Evolutionary conservation across 2,888 invertebrate species (phyloP).

Genomic region (Ramazzottius varieornatus): DNA sequence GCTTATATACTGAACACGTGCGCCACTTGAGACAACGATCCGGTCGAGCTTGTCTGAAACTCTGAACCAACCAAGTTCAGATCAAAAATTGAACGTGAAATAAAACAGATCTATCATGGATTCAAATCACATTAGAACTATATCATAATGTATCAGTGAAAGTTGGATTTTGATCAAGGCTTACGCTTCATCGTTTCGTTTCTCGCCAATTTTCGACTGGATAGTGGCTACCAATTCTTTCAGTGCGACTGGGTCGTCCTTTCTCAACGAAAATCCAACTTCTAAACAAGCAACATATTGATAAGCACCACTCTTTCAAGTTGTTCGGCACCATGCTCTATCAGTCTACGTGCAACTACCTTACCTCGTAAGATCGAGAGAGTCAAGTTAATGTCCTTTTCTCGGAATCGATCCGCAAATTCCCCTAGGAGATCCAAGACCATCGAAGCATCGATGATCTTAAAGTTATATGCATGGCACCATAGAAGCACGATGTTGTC

Average conservation of each 20-base stretch:
- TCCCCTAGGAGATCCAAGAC: conserved; percentile 50
- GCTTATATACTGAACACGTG: too few relatives aligned
- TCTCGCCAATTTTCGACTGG: conserved; percentile 27
- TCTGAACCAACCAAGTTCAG: background rate
- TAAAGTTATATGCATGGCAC: conserved; percentile 60
- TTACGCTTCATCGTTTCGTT: conserved; percentile 5
- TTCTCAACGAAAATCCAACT: conserved; percentile 56
- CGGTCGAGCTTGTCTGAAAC: too few relatives aligned
- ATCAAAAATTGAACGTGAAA: too few relatives aligned
- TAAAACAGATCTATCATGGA: too few relatives aligned
- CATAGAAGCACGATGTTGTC: conserved; percentile 54
- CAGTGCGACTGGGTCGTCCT: conserved; percentile 52
- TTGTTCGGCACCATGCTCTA: background rate
- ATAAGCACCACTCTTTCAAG: too few relatives aligned
- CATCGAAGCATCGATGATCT: conserved; percentile 47
- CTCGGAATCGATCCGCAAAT: conserved; percentile 35
- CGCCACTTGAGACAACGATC: too few relatives aligned
- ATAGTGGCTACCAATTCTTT: conserved; percentile 32
- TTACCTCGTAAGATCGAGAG: conserved; percentile 40
- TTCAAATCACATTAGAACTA: too few relatives aligned
- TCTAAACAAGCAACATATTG: conserved; percentile 14
- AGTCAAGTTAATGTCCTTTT: conserved; percentile 60
- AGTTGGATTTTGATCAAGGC: too few relatives aligned
- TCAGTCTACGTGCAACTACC: conserved; percentile 4
- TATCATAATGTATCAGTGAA: too few relatives aligned